These are phyloP conservation scores for Gallinago nigripennis DNA, from an alignment of 2,797 vertebrate genomes.

Conservation along the genomic window DNA sequence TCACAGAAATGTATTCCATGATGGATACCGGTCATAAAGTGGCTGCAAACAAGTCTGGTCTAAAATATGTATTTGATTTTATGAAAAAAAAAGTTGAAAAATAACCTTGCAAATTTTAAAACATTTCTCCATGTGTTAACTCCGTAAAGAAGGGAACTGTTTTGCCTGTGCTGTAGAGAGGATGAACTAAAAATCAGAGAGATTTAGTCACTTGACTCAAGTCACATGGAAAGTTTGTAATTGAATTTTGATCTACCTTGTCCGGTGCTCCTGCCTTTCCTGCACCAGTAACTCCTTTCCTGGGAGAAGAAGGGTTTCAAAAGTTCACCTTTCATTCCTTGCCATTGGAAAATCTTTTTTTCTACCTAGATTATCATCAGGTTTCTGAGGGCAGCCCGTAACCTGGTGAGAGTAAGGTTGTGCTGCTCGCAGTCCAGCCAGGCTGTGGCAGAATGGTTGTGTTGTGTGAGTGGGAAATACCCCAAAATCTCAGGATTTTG, in stretches of 20 bases:
- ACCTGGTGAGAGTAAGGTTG: neutral
- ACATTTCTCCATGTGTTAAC: neutral
- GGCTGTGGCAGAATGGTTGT: neutral
- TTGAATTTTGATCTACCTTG: fast-evolving
- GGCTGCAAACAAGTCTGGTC: neutral
- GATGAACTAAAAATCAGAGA: neutral
- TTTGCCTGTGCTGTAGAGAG: neutral
- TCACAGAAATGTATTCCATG: neutral
- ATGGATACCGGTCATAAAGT: neutral
- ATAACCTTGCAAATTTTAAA: neutral
- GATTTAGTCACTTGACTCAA: neutral
- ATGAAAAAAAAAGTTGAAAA: neutral
- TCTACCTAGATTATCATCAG: neutral
- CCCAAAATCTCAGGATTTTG: neutral
- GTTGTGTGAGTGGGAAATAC: neutral
- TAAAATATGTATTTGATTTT: neutral
- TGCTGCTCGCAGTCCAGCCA: neutral
- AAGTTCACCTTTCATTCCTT: neutral
- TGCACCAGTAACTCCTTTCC: neutral
- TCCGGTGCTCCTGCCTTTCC: neutral
- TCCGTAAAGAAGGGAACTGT: neutral
- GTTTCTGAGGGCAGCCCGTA: neutral
- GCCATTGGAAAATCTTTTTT: neutral
- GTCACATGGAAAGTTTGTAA: neutral
- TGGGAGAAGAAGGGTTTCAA: neutral